phyloP scores from a whole-genome alignment of 1,140 invertebrate species.

The Dryas iulia region DNA sequence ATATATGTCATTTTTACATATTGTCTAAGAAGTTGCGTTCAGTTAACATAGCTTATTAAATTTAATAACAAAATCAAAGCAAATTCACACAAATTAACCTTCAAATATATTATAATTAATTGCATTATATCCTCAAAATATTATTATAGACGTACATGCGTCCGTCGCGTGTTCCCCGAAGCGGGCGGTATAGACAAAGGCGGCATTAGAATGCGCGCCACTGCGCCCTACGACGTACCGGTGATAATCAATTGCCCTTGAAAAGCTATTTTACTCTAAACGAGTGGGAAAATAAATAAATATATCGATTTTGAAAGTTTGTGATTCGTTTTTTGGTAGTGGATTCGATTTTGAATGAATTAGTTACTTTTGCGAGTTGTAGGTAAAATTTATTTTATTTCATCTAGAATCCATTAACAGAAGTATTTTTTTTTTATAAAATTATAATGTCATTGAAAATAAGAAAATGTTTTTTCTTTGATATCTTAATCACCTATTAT shows the following conservation, averaged over 20 bases:
- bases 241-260: slow-evolving; percentile 23
- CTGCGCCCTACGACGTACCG: slow-evolving; percentile 23
- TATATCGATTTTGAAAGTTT: not conserved
- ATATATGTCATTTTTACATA: no score
- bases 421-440: no score
- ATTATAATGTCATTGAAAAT: no score
- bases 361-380: not conserved
- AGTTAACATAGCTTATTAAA: no score
- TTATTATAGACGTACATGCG: slow-evolving; percentile 28
- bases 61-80: no score
- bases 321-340: not conserved
- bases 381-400: no score
- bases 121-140: slow-evolving; percentile 6
- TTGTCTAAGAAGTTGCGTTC: no score
- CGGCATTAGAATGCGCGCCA: slow-evolving; percentile 30
- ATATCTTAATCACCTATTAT: no score
- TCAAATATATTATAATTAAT: not conserved
- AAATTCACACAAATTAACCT: not conserved
- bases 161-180: slow-evolving; percentile 38
- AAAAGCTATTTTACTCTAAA: slow-evolving; percentile 3
- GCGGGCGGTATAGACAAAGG: slow-evolving; percentile 45
- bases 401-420: no score
- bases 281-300: not conserved
- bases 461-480: no score
- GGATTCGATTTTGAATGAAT: no score